These are phyloP conservation scores for Butorides virescens DNA, from an alignment of 2,113 vertebrate genomes.

Conservation along the genomic window DNA sequence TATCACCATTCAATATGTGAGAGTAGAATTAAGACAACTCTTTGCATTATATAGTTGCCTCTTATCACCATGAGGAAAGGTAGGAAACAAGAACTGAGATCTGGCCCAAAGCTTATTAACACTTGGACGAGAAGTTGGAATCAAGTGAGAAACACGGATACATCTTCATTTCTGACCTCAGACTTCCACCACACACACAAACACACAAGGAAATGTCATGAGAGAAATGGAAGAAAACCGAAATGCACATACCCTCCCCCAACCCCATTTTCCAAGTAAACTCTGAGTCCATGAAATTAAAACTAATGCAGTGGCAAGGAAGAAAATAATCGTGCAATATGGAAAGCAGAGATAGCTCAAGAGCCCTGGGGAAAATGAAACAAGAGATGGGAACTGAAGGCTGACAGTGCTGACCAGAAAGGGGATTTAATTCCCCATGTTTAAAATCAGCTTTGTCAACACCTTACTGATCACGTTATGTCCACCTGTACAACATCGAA, in stretches of 20 bases:
- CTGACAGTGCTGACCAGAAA: constrained; percentile 2
- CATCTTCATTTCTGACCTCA: not conserved
- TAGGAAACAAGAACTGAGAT: not conserved
- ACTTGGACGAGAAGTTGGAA: not conserved
- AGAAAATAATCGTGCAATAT: not conserved
- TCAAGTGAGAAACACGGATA: not conserved
- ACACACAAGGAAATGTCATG: not conserved
- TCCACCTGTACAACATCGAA: not conserved
- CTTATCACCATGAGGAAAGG: not conserved
- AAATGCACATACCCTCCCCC: not conserved
- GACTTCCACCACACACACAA: not conserved
- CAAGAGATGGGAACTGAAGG: not conserved
- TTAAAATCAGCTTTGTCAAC: constrained; percentile 29
- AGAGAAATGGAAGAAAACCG: not conserved
- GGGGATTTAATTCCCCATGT: not conserved
- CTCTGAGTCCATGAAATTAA: not conserved
- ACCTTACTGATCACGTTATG: not conserved
- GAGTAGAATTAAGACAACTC: not conserved
- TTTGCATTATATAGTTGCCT: not conserved
- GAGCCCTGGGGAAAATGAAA: not conserved
- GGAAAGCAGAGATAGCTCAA: not conserved
- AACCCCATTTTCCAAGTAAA: not conserved
- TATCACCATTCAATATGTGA: no score
- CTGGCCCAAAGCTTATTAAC: not conserved
- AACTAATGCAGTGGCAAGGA: not conserved